Evolutionary conservation across 2,797 vertebrate species (phyloP).

Genomic region (Lacerta agilis): DNA sequence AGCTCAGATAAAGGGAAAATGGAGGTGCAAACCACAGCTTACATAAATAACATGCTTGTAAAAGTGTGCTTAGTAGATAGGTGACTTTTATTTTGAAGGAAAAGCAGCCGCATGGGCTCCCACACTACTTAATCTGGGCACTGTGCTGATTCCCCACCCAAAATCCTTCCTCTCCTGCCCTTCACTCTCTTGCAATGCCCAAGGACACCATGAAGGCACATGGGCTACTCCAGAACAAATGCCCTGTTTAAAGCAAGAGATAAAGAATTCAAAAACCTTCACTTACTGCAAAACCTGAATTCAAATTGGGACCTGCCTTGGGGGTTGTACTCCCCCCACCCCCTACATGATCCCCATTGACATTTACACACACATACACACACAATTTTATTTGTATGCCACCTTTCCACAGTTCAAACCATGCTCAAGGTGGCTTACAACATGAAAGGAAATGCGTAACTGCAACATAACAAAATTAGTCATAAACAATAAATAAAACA

Average conservation of each 20-base stretch:
- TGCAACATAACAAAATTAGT: too few relatives aligned
- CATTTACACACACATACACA: not conserved
- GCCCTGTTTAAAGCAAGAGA: not conserved
- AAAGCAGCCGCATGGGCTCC: not conserved
- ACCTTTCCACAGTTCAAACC: too few relatives aligned
- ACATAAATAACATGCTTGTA: not conserved
- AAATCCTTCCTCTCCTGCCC: not conserved
- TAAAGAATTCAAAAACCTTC: not conserved
- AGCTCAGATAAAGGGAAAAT: not conserved
- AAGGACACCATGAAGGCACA: slow-evolving; percentile 50
- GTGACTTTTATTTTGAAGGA: not conserved
- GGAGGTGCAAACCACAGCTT: not conserved
- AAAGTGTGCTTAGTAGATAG: not conserved
- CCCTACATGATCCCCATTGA: not conserved
- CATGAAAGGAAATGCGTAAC: too few relatives aligned
- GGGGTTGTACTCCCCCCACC: not conserved
- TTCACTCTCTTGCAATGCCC: not conserved
- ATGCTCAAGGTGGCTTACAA: too few relatives aligned
- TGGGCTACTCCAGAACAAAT: slow-evolving; percentile 48
- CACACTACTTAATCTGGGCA: not conserved
- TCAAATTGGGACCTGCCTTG: slow-evolving; percentile 20
- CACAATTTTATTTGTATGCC: too few relatives aligned
- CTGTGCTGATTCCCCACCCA: not conserved
- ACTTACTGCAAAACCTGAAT: slow-evolving; percentile 17
- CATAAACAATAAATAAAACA: too few relatives aligned